A percentile compares a stretch with the other conserved stretches of the same genome.
These are phyloP conservation scores for Stenolophus ochropezus DNA, from an alignment of 2,888 invertebrate genomes.

Conservation along the genomic window DNA sequence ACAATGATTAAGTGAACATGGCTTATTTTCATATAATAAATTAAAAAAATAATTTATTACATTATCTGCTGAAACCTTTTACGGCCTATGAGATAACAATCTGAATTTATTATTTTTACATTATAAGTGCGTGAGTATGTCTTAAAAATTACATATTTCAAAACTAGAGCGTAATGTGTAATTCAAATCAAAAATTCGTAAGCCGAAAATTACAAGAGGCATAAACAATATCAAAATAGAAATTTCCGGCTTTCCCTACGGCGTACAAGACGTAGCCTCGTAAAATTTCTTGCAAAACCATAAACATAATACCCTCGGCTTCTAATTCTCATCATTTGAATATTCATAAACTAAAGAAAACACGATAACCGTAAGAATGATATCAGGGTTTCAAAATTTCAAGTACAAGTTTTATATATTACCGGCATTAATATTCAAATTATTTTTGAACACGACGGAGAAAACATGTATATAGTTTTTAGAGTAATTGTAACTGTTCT, in stretches of 20 bases:
- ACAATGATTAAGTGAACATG: not conserved
- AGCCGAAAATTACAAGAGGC: slow-evolving; percentile 14
- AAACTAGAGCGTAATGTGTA: too few relatives aligned
- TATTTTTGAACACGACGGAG: not conserved
- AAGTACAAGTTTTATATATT: slow-evolving; percentile 34
- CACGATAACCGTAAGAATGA: slow-evolving; percentile 9
- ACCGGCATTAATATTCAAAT: slow-evolving; percentile 24
- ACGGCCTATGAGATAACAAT: not conserved
- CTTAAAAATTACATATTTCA: slow-evolving; percentile 3
- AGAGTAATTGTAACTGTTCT: slow-evolving; percentile 11
- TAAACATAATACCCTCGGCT: slow-evolving; percentile 7
- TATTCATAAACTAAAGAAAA: slow-evolving; percentile 30
- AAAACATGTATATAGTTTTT: not conserved
- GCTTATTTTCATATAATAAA: not conserved
- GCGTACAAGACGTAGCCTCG: slow-evolving; percentile 6
- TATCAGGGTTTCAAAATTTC: slow-evolving; percentile 13
- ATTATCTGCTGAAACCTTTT: not conserved
- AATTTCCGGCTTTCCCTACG: slow-evolving; percentile 8
- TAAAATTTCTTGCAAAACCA: slow-evolving; percentile 30
- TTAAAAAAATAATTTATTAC: not conserved
- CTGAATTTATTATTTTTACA: not conserved
- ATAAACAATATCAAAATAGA: slow-evolving; percentile 26
- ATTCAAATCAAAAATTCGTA: slow-evolving; percentile 4
- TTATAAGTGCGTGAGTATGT: not conserved
- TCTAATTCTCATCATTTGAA: slow-evolving; percentile 32